Percentiles rank a stretch among this genome's conserved stretches.
These are phyloP conservation scores for Cremastinae sp. DNA, from an alignment of 2,888 invertebrate genomes.

Conservation along the genomic window DNA sequence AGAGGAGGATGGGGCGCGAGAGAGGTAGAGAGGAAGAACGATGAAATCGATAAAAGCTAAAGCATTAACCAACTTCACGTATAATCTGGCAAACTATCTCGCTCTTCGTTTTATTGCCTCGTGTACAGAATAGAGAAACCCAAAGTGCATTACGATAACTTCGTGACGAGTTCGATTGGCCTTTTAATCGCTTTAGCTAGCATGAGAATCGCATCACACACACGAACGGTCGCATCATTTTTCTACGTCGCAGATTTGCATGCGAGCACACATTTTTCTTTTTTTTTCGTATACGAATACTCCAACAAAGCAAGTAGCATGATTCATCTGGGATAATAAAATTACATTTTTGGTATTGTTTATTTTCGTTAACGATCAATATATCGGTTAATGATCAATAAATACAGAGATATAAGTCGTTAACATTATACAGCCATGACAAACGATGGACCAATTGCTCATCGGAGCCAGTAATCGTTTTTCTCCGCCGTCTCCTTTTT, in stretches of 20 bases:
- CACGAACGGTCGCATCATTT: conserved; percentile 45
- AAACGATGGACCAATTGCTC: conserved; percentile 35
- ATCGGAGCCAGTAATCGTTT: conserved; percentile 41
- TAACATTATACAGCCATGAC: conserved; percentile 27
- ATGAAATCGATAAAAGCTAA: conserved; percentile 30
- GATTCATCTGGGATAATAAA: no score
- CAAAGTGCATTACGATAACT: conserved; percentile 74
- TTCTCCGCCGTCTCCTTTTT: conserved; percentile 3
- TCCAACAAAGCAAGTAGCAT: no score
- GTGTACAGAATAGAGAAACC: conserved; percentile 43
- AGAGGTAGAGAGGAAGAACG: conserved; percentile 11
- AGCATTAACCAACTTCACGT: conserved; percentile 30
- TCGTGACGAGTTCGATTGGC: conserved; percentile 71
- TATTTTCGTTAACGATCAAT: conserved; percentile 2
- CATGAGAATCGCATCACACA: conserved; percentile 68
- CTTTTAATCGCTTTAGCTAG: conserved; percentile 73
- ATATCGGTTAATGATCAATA: conserved; percentile 6
- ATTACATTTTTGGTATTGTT: not conserved
- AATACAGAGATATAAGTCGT: not conserved
- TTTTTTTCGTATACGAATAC: no score
- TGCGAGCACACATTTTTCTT: not conserved
- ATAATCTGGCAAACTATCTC: conserved; percentile 18
- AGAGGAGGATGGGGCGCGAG: not conserved
- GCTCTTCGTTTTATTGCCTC: conserved; percentile 48
- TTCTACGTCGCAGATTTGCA: not conserved